Conservation (phyloP, 2,113 vertebrate species). For the Misgurnus anguillicaudatus region DNA sequence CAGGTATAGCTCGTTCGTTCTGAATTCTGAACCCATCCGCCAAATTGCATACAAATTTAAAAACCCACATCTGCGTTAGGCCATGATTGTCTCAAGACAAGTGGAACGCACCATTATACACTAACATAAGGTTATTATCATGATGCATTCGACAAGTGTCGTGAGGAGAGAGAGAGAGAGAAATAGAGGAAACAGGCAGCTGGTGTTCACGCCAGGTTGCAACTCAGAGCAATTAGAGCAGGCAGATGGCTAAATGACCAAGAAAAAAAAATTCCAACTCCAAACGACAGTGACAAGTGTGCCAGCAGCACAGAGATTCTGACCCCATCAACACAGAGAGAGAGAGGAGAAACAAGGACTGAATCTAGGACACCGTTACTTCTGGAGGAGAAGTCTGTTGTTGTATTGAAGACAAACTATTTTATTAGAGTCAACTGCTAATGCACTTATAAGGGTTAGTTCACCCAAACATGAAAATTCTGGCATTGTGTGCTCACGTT, state of each 20-base stretch:
- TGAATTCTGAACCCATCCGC: background rate
- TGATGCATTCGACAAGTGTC: constrained; percentile 20
- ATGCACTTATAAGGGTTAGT: background rate
- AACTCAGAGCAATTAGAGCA: constrained; percentile 78
- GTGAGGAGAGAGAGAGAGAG: constrained; percentile 2
- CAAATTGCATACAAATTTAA: background rate
- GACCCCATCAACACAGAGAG: constrained; percentile 47
- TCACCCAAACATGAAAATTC: too few species aligned
- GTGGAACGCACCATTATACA: constrained; percentile 21
- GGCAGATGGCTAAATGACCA: constrained; percentile 76
- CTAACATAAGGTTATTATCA: constrained; percentile 33
- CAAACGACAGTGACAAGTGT: constrained; percentile 51
- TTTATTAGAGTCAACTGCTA: constrained; percentile 50
- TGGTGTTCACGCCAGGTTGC: constrained; percentile 61
- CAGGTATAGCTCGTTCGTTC: background rate
- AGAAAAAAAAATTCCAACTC: constrained; percentile 35
- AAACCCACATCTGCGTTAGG: constrained; percentile 5
- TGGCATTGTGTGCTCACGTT: too few species aligned
- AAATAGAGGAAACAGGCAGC: constrained; percentile 38
- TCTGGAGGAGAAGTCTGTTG: constrained; percentile 39
- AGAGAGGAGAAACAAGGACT: constrained; percentile 5
- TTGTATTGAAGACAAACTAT: constrained; percentile 28
- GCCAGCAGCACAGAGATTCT: constrained; percentile 42
- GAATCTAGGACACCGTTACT: constrained; percentile 54
- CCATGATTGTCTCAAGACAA: constrained; percentile 18